Base-by-base conservation (phyloP, 2,888 invertebrate genomes). In the Drosophila flavopinicola region DNA sequence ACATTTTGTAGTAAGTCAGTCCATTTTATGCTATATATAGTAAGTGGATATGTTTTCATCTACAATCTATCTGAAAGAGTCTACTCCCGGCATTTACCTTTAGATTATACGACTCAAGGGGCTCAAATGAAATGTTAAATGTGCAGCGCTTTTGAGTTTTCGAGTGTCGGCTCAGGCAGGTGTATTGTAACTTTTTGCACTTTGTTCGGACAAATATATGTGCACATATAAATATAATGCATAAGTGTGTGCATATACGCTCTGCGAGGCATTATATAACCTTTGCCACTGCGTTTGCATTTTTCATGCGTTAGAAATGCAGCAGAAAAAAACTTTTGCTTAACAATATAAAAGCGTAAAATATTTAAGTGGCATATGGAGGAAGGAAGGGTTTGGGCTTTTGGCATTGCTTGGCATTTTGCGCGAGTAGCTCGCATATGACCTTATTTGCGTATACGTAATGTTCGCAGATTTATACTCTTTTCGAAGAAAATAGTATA, bases 391-490 rank as follows among this genome's bases (percentile, higher is more conserved):
- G 24, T 30, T 48, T 10, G 9, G 20, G 11, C 27, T 20, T 20
- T 41, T 37, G 35, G 37, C 35, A 37, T 39, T 29, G 45, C 41
- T 32, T 13, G 44, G 38, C 42, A 53, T 45, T 45, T 45, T 23
- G 37, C 30, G 42, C 37, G 53, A 38, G 27, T 38, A n/a, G 33
- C 42, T 51, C 39, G 42, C 45, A 42, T 44, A 58, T 65, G 73
- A 83, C 80, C 78, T 66, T 77, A 79, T 83, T 76, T 79, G 66
- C 68, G 63, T 71, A 77, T 68, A 83, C 71, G 74, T 83, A 67
- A 74, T 83, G 45, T 60, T 58, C 64, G 53, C 53, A 58, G 47
- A 58, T 54, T 42, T n/a, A n/a, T n/a, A n/a, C n/a, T n/a, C n/a
- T n/a, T n/a, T n/a, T n/a, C n/a, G n/a, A n/a, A n/a, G n/a, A n/a